These are phyloP conservation scores for Syngnathus floridae DNA, from an alignment of 2,113 vertebrate genomes.

Conservation along the genomic window DNA sequence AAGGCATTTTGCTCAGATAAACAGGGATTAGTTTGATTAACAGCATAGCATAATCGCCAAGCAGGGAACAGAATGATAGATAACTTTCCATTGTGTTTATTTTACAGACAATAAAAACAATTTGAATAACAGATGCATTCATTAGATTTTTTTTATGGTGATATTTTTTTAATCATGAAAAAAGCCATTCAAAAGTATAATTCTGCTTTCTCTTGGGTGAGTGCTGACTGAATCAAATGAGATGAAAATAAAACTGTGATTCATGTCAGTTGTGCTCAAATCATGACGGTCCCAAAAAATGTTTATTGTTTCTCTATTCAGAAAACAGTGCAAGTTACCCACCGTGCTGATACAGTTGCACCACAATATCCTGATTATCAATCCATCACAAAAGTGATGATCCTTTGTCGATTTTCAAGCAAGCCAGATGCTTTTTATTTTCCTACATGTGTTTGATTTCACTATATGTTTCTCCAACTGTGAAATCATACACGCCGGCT, in stretches of 20 bases:
- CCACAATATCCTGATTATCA: not conserved
- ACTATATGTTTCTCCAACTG: not conserved
- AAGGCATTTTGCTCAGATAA: conserved; percentile 55
- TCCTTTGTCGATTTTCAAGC: not conserved
- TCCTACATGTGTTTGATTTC: not conserved
- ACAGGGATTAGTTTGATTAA: conserved; percentile 58
- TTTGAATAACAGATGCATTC: not conserved
- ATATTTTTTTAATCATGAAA: too few species aligned
- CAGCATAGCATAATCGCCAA: conserved; percentile 35
- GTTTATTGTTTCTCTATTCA: not conserved
- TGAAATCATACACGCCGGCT: not conserved
- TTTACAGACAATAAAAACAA: conserved; percentile 9
- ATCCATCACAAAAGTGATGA: not conserved
- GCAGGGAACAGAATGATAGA: conserved; percentile 3
- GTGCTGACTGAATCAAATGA: not conserved
- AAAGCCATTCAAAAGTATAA: too few species aligned
- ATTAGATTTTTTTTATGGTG: too few species aligned
- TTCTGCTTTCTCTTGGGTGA: not conserved
- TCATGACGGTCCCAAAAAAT: not conserved
- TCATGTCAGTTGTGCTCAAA: not conserved
- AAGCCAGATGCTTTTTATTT: not conserved
- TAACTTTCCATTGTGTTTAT: conserved; percentile 2
- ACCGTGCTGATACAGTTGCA: not conserved
- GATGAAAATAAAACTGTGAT: not conserved
- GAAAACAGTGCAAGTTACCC: not conserved